phyloP scores from a whole-genome alignment of 2,113 vertebrate genomes.

The Chloebia gouldiae region DNA sequence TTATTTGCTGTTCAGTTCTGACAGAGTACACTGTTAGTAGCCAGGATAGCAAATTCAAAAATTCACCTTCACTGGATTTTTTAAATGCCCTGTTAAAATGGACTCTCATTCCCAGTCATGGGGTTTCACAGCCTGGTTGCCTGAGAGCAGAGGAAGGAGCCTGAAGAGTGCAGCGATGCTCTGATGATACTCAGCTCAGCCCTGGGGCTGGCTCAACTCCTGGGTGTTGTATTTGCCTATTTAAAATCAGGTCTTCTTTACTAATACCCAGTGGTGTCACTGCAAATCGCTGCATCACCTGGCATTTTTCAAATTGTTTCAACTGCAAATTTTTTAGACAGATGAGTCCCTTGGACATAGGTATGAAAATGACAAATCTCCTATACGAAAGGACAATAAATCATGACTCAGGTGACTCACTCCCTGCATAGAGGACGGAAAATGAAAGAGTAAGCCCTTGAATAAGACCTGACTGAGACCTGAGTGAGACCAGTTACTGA shows the following conservation, averaged over 20 bases:
- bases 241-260: background rate
- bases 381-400: slow-evolving; percentile 17
- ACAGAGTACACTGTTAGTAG: background rate
- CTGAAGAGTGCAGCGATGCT: accelerated
- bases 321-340: slow-evolving; percentile 2
- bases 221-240: background rate
- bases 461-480: slow-evolving; percentile 62
- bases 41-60: background rate
- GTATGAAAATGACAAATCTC: slow-evolving; percentile 38
- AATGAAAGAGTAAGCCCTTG: slow-evolving; percentile 53
- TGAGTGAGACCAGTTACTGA: slow-evolving; percentile 51
- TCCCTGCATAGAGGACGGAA: slow-evolving; percentile 8
- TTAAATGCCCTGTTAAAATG: background rate
- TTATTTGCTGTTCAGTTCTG: background rate
- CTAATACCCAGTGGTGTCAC: background rate
- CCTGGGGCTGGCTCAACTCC: background rate
- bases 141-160: background rate
- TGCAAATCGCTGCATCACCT: background rate
- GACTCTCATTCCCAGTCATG: background rate
- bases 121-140: background rate
- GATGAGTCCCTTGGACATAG: background rate
- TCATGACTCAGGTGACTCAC: slow-evolving; percentile 35
- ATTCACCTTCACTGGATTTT: background rate
- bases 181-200: background rate
- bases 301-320: background rate